These are phyloP conservation scores for Pseudonaja textilis DNA, from an alignment of 2,113 vertebrate genomes.

Conservation along the genomic window DNA sequence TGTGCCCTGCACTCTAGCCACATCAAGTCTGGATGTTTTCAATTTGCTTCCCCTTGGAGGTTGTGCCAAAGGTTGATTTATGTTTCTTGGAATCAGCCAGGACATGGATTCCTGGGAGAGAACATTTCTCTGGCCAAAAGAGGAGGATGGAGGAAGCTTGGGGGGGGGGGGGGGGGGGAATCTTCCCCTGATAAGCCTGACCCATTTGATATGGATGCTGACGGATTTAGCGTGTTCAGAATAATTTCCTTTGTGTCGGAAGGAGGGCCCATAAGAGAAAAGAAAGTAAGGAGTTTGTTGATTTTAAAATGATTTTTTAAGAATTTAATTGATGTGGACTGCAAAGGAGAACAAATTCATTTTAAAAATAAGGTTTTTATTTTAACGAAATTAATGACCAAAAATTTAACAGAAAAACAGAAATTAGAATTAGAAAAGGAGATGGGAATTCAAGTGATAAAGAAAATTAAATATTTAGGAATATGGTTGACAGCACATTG, in stretches of 20 bases:
- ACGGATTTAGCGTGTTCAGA: background rate
- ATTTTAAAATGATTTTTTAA: background rate
- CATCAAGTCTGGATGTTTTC: background rate
- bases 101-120: conserved; percentile 23
- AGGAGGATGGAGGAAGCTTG: background rate
- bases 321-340: background rate
- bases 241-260: background rate
- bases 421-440: no score
- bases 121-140: conserved; percentile 21
- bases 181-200: background rate
- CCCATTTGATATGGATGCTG: background rate
- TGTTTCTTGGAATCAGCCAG: conserved; percentile 19
- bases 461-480: no score
- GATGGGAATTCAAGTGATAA: no score
- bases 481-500: no score
- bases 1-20: background rate
- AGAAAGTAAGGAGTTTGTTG: background rate
- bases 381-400: no score
- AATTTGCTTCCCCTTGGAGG: background rate
- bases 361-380: background rate
- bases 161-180: background rate
- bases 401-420: no score
- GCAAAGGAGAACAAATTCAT: background rate
- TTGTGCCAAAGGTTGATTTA: conserved; percentile 10
- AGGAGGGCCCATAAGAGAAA: background rate